These are phyloP conservation scores for Hanleya hanleyi DNA, from an alignment of 2,888 invertebrate genomes.

Conservation along the genomic window DNA sequence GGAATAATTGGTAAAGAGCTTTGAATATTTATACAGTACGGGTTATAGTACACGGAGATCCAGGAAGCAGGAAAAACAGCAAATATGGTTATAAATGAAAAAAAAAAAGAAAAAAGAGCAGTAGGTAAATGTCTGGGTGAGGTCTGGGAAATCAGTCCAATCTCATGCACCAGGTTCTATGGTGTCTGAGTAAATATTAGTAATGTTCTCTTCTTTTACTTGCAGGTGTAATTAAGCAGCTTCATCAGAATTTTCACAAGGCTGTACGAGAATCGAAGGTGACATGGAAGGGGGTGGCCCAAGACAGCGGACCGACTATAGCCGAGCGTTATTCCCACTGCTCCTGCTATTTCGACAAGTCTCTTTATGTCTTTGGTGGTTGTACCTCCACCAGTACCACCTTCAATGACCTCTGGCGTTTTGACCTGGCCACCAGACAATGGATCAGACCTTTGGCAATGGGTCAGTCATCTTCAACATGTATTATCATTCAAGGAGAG, in stretches of 20 bases:
- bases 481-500: no score
- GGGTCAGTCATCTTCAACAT: no score
- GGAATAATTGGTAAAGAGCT: no score
- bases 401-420: slow-evolving; percentile 96
- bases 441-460: slow-evolving; percentile 80
- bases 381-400: slow-evolving; percentile 95
- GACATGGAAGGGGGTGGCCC: slow-evolving; percentile 48
- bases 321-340: slow-evolving; percentile 94
- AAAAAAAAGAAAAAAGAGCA: no score
- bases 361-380: slow-evolving; percentile 94
- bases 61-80: no score
- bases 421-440: slow-evolving; percentile 88
- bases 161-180: no score
- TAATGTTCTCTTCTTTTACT: neutral
- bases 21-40: no score
- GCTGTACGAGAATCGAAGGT: slow-evolving; percentile 76
- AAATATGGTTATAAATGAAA: no score
- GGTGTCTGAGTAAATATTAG: neutral
- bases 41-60: no score
- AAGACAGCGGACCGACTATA: slow-evolving; percentile 81
- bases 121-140: no score
- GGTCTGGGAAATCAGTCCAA: no score
- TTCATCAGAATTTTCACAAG: slow-evolving; percentile 83
- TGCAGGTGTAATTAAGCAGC: slow-evolving; percentile 86
- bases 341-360: slow-evolving; percentile 78